A percentile compares a stretch with the other conserved stretches of the same genome.
Conservation (phyloP, 2,113 vertebrate species). For the Vidua chalybeata region DNA sequence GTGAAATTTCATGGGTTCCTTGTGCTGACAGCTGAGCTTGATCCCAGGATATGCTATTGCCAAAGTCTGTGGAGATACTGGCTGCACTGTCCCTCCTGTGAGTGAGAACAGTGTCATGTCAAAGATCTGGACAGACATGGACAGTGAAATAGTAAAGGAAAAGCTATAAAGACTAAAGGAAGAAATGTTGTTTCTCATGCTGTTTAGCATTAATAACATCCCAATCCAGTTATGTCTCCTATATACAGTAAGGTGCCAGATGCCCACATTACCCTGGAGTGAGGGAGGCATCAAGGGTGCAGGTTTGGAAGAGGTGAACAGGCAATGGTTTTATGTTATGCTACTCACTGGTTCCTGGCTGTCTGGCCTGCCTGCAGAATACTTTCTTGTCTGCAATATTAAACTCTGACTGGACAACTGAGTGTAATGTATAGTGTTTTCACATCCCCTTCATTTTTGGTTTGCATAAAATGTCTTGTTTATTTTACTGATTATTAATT, state of each 20-base stretch:
- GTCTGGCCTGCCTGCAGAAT: not conserved
- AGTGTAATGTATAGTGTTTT: not conserved
- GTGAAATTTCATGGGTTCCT: accelerated
- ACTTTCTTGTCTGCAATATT: not conserved
- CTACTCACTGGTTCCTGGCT: not conserved
- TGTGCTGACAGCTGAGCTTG: not conserved
- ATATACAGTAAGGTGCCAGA: not conserved
- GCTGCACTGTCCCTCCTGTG: not conserved
- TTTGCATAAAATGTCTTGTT: slow-evolving; percentile 45
- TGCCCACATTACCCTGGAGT: not conserved
- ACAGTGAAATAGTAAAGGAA: not conserved
- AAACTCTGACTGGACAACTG: not conserved
- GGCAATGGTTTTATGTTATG: not conserved
- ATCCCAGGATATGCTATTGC: not conserved
- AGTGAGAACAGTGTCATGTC: not conserved
- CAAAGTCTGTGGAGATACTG: not conserved
- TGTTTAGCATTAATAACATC: not conserved
- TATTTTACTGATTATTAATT: slow-evolving; percentile 64
- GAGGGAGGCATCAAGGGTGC: too few relatives aligned
- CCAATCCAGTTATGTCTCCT: not conserved
- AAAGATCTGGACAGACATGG: not conserved
- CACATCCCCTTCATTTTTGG: not conserved
- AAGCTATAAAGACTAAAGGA: not conserved
- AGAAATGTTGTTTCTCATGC: not conserved
- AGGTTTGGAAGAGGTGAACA: not conserved